These are phyloP conservation scores for Hartigia nigra DNA, from an alignment of 2,888 invertebrate species.

Conservation along the genomic window DNA sequence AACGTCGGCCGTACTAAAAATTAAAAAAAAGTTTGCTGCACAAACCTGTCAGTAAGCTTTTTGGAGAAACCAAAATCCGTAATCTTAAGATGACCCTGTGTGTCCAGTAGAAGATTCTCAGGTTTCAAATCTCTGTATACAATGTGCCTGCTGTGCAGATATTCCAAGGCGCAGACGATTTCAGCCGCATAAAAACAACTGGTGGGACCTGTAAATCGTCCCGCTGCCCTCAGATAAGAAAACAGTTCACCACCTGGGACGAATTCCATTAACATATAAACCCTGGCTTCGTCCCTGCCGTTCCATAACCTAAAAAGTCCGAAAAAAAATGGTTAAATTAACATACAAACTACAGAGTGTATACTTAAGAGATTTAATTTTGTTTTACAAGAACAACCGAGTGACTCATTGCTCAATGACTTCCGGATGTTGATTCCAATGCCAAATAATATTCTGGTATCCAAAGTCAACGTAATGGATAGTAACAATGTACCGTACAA, in stretches of 20 bases:
- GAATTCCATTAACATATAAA: slow-evolving; percentile 98
- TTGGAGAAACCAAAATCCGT: slow-evolving; percentile 99
- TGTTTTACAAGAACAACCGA: no score
- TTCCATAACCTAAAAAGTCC: slow-evolving; percentile 83
- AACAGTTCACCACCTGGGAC: slow-evolving; percentile 97
- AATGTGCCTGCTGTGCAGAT: slow-evolving; percentile 89
- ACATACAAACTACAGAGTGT: no score
- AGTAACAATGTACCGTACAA: no score
- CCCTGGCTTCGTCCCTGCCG: slow-evolving; percentile 87
- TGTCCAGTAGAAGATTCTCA: slow-evolving; percentile 92
- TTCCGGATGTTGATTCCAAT: no score
- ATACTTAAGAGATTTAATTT: no score
- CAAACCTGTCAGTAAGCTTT: slow-evolving; percentile 84
- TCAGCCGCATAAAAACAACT: slow-evolving; percentile 95
- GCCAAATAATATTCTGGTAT: no score
- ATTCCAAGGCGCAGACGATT: slow-evolving; percentile 93
- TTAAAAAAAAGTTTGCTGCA: no score
- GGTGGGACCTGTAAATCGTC: slow-evolving; percentile 86
- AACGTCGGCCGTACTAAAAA: no score
- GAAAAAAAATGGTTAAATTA: neutral
- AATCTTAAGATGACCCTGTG: slow-evolving; percentile 95
- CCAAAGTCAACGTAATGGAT: no score
- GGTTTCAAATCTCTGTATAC: slow-evolving; percentile 93
- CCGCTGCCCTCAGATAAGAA: slow-evolving; percentile 92
- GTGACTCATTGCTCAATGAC: no score